Evolutionary conservation across 1,140 invertebrate species (phyloP), one percentile per base, ranked within the genome.

Genomic region (Homalodisca vitripennis): DNA sequence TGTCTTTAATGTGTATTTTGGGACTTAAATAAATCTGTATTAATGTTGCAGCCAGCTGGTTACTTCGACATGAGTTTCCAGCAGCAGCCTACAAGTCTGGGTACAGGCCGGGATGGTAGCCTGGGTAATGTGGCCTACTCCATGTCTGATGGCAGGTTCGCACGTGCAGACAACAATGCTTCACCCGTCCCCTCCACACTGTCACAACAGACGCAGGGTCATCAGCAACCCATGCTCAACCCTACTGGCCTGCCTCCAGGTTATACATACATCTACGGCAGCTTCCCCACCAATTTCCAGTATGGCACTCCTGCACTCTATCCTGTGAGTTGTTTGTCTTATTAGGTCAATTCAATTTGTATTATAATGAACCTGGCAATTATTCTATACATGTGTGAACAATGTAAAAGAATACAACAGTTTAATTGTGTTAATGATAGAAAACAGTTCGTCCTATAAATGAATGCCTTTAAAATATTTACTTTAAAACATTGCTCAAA

Each of bases 91-190:
- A 86, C 85, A 60, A 86, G 83, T 70, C 76, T 86, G 72, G 83
- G 86, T 41, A 82, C 84, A n/a, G 79, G 79, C 14, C 73, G 82
- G 26, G 83, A 84, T 71, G 75, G 69, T 26, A 69, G 82, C 70
- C 78, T 92, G 46, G 87, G 87, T 27, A 89, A 85, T 75, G 89
- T 91, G 60, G 88, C 89, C 69, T 93, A 92, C 82, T 88, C 88
- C 74, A 88, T 86, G 82, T 84, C 83, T 70, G 90, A 91, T 78
- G 89, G 84, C 67, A 87, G 92, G 78, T 90, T 92, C 78, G 83
- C 88, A 55, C 83, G 92, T 75, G 88, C 89, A 68, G 92, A 94
- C 78, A 91, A 90, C 79, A 92, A 92, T 81, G 90, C 91, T 67
- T 90, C 88, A 70, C 91, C 92, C 48, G 91, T 92, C 71, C 87